phyloP scores from a whole-genome alignment of 2,797 vertebrate genomes.

The Pseudochaenichthys georgianus region DNA sequence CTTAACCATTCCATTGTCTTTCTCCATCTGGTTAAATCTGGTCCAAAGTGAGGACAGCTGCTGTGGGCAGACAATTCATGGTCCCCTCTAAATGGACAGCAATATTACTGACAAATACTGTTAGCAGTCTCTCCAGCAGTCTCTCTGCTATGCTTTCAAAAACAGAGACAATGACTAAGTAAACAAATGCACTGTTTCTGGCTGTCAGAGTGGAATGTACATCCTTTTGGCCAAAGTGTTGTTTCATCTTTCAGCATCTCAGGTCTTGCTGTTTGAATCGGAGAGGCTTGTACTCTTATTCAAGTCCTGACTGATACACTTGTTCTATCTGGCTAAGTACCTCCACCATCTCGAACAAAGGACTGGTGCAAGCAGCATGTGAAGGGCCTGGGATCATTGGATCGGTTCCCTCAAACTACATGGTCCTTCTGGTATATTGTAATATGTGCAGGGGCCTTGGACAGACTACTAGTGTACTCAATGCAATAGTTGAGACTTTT shows the following conservation, averaged over 20 bases:
- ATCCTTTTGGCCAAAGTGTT: conserved; percentile 11
- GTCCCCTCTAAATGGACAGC: conserved; percentile 7
- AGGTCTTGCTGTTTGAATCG: conserved; percentile 28
- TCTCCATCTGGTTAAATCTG: neutral
- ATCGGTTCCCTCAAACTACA: neutral
- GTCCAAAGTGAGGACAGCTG: conserved; percentile 16
- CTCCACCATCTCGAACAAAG: conserved; percentile 30
- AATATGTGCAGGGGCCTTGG: conserved; percentile 34
- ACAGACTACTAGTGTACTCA: conserved; percentile 65
- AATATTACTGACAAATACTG: neutral
- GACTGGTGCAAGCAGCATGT: conserved; percentile 40
- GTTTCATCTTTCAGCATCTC: conserved; percentile 10
- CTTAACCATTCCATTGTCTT: neutral
- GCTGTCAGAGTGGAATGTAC: neutral
- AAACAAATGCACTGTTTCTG: conserved; percentile 8
- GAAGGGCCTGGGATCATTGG: conserved; percentile 7
- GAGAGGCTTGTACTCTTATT: conserved; percentile 38
- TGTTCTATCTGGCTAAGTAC: conserved; percentile 24
- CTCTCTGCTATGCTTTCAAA: neutral
- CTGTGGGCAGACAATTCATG: neutral
- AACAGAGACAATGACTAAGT: neutral
- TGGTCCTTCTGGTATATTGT: neutral
- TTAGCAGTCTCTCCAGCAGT: neutral
- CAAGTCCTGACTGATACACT: conserved; percentile 47
- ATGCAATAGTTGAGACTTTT: conserved; percentile 76